Evolutionary conservation across 37 sponge, comb jelly and placozoan species (phyloP).

Genomic region (Crambe crambe): DNA sequence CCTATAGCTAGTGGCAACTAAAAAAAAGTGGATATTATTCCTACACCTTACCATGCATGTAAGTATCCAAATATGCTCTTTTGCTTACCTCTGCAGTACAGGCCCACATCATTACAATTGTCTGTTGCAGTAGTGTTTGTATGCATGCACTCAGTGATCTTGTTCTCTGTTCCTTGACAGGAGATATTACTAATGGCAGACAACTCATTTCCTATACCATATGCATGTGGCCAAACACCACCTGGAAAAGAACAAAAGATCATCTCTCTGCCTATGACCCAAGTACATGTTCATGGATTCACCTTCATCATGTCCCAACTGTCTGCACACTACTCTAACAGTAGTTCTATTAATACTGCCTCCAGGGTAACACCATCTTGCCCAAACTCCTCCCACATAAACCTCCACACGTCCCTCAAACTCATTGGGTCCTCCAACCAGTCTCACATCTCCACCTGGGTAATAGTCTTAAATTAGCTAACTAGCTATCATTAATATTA

Average conservation of each 20-base stretch:
- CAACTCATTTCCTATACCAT: not conserved
- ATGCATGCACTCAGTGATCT: not conserved
- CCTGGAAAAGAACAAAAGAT: not conserved
- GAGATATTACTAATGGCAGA: not conserved
- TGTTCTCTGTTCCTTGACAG: not conserved
- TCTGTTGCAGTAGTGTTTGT: not conserved
- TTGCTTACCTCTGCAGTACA: not conserved
- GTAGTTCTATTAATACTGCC: not conserved
- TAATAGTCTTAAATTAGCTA: not conserved
- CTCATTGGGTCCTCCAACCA: constrained; percentile 1
- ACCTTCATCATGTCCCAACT: constrained; percentile 12
- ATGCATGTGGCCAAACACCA: not conserved
- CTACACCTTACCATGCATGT: no score
- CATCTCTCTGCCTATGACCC: not conserved
- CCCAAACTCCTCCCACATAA: constrained; percentile 29
- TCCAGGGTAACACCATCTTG: constrained; percentile 15
- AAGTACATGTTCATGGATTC: not conserved
- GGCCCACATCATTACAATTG: not conserved
- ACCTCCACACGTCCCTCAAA: constrained; percentile 22
- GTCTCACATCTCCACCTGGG: constrained; percentile 8
- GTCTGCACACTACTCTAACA: constrained; percentile 32
- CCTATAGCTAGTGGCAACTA: no score
- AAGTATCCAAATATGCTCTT: no score
- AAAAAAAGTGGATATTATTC: no score
- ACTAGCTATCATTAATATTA: no score